Percentiles rank a stretch among this genome's conserved stretches.
phyloP scores from a whole-genome alignment of 2,113 vertebrate species.

The Xenus cinereus region DNA sequence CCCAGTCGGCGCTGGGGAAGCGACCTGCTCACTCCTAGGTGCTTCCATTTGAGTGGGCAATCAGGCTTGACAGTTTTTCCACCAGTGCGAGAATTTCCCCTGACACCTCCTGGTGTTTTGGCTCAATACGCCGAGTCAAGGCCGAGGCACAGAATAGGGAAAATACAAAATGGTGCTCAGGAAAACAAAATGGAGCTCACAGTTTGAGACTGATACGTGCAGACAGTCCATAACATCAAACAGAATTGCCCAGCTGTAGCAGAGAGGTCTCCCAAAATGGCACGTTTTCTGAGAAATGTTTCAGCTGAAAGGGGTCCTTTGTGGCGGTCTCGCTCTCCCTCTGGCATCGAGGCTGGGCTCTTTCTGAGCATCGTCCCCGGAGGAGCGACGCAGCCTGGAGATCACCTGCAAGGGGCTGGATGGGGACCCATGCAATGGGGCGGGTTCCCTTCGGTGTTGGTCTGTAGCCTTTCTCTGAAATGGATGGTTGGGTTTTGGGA shows the following conservation, averaged over 20 bases:
- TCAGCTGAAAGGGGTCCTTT: slow-evolving; percentile 15
- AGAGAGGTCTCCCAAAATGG: not conserved
- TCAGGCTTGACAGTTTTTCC: slow-evolving; percentile 39
- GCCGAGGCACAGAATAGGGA: slow-evolving; percentile 26
- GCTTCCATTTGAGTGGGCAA: slow-evolving; percentile 31
- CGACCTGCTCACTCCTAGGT: not conserved
- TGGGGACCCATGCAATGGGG: rapidly evolving
- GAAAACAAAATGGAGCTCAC: slow-evolving; percentile 42
- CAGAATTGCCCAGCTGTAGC: slow-evolving; percentile 27
- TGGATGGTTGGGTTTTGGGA: rapidly evolving
- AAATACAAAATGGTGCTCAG: slow-evolving; percentile 43
- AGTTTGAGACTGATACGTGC: slow-evolving; percentile 40
- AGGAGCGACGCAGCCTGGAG: rapidly evolving
- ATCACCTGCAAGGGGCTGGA: not conserved
- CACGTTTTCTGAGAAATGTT: not conserved
- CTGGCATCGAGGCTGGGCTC: rapidly evolving
- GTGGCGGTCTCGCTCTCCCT: not conserved
- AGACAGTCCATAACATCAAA: slow-evolving; percentile 66
- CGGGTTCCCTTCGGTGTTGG: rapidly evolving
- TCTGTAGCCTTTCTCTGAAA: not conserved
- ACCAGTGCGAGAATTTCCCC: not conserved
- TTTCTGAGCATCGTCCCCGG: rapidly evolving
- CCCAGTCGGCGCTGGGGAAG: not conserved
- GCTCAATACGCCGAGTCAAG: slow-evolving; percentile 25
- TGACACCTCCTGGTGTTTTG: slow-evolving; percentile 63